These are phyloP conservation scores for Venustaconcha ellipsiformis DNA, from an alignment of 1,140 invertebrate genomes.

Conservation along the genomic window DNA sequence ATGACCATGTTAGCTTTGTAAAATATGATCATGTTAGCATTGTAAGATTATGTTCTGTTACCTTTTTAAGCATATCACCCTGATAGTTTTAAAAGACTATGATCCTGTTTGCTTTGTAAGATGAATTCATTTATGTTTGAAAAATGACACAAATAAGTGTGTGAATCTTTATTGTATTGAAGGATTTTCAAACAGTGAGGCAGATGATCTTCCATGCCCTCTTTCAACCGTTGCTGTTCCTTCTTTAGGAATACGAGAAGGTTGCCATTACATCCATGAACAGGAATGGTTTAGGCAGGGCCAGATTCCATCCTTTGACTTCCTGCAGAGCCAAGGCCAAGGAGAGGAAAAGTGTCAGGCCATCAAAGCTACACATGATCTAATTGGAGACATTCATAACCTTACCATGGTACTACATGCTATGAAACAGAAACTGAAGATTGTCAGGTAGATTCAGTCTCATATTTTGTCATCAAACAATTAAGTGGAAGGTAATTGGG, in stretches of 20 bases:
- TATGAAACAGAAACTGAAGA: conserved; percentile 36
- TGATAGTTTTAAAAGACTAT: too few relatives aligned
- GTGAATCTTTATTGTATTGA: too few relatives aligned
- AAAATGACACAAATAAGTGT: not conserved
- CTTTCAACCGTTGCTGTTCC: conserved; percentile 1
- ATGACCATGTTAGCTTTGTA: too few relatives aligned
- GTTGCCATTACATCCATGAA: conserved; percentile 83
- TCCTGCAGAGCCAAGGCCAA: conserved; percentile 24
- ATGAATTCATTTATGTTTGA: conserved; percentile 1
- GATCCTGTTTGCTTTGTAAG: not conserved
- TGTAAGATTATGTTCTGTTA: too few relatives aligned
- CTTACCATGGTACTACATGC: conserved; percentile 44
- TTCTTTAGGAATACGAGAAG: conserved; percentile 72
- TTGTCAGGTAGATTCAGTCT: conserved; percentile 19
- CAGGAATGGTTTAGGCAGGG: conserved; percentile 90
- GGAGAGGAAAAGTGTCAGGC: conserved; percentile 21
- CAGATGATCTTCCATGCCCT: not conserved
- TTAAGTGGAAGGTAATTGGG: not conserved
- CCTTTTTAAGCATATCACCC: too few relatives aligned
- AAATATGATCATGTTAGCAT: too few relatives aligned
- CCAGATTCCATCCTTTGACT: conserved; percentile 74
- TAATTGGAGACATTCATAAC: conserved; percentile 44
- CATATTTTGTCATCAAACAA: not conserved
- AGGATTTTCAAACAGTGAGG: too few relatives aligned
- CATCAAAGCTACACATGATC: conserved; percentile 45